Base-by-base conservation (phyloP, 2,888 invertebrate genomes). In the Hoplodrina ambigua region DNA sequence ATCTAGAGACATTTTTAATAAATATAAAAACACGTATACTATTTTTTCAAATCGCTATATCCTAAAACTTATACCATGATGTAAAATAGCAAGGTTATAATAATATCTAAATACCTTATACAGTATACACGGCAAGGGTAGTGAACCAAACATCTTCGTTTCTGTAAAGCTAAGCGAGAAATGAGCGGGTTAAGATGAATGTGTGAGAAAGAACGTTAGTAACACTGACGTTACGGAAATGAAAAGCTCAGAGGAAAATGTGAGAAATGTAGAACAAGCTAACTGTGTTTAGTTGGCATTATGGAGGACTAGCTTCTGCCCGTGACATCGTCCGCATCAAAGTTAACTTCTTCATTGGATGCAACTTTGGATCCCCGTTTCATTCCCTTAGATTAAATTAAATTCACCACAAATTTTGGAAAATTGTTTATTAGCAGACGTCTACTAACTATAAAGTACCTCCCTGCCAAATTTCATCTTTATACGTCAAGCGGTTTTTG, bases 31-130 rank as follows among this genome's bases (percentile, higher is more conserved):
- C 5, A 33, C 3, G 33, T 37, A 8, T 37, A 1, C 8, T 37
- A 8, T 37, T 8, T 7, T 37, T 37, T 0, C 7, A 37, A 46
- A 10, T 58, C 69, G 58, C 62, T 58, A 0, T 3, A 33, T 4
- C 52, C 15, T 57, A 19, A 33, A 17, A 54, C 33, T 58, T 65
- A 17, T 7, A 0, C 72, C 73, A 56, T 2, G 3, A 58, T 52
- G 33, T 59, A 66, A 73, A 81, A 78, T 69, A 71, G 66, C 65
- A 71, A 77, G 81, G 78, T 73, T 82, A 76, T 82, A 76, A 82
- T 79, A 72, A 85, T 83, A 84, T 33, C 75, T 80, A 83, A 84
- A 80, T 84, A 78, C 72, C 53, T 70, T 41, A 53, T 75, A 58
- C 58, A 19, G 44, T 70, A 76, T 75, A 77, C 41, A 75, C 72